Evolutionary conservation across 2,888 invertebrate genomes (phyloP).

Genomic region (Temnothorax unifasciatus): DNA sequence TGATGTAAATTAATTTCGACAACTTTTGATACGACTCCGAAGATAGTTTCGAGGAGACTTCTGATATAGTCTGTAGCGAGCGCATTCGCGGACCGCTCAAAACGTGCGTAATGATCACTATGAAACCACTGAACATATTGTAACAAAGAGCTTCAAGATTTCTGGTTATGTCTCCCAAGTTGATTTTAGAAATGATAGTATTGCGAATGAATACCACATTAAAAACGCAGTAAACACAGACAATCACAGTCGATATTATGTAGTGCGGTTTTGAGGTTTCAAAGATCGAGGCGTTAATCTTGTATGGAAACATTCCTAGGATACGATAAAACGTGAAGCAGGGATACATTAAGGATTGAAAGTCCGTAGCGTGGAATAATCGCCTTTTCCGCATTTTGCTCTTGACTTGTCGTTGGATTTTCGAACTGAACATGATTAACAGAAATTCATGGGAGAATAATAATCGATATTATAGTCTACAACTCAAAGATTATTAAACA

Average conservation of each 20-base stretch:
- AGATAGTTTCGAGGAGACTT: background rate
- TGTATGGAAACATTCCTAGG: background rate
- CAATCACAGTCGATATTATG: background rate
- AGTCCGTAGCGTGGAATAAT: too few species aligned
- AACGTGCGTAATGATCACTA: background rate
- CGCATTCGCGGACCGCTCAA: background rate
- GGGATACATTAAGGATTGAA: too few species aligned
- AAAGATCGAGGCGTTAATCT: background rate
- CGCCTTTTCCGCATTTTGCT: background rate
- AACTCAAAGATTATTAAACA: too few species aligned
- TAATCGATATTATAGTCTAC: background rate
- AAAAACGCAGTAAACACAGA: background rate
- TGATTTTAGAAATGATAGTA: background rate
- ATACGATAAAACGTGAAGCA: background rate
- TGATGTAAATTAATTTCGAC: background rate
- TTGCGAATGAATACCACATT: background rate
- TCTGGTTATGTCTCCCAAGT: background rate
- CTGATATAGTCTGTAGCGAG: background rate
- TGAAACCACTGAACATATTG: background rate
- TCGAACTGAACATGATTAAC: background rate
- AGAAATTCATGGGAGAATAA: background rate
- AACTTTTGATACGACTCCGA: background rate
- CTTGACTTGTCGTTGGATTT: background rate
- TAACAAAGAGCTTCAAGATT: background rate
- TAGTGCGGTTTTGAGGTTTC: background rate